These are phyloP conservation scores for Automeris io DNA, from an alignment of 2,888 invertebrate genomes.

Conservation along the genomic window DNA sequence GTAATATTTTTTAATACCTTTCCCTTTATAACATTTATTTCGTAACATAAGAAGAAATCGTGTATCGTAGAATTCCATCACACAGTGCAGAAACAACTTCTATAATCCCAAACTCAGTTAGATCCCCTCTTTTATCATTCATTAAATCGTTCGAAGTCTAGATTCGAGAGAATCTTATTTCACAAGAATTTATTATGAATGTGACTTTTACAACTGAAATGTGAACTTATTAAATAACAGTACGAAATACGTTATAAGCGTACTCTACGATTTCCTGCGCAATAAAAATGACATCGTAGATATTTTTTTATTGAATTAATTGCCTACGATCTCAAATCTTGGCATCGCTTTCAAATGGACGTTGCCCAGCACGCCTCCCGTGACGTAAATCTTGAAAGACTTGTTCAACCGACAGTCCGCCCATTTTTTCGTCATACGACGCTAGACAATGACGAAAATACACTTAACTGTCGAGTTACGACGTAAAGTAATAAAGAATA, in stretches of 20 bases:
- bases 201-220: not conserved
- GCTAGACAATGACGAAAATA: conserved; percentile 14
- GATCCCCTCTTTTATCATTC: too few species aligned
- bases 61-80: too few species aligned
- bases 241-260: not conserved
- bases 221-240: not conserved
- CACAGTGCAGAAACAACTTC: too few species aligned
- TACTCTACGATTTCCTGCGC: not conserved
- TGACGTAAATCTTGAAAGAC: conserved; percentile 33
- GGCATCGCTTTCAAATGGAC: conserved; percentile 37
- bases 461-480: too few species aligned
- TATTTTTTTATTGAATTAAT: conserved; percentile 12
- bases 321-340: conserved; percentile 19
- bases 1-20: too few species aligned
- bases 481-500: conserved; percentile 7
- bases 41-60: too few species aligned
- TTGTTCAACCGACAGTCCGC: conserved; percentile 6
- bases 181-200: too few species aligned
- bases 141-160: too few species aligned
- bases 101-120: too few species aligned
- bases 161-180: too few species aligned
- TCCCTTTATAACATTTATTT: too few species aligned
- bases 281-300: not conserved
- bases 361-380: conserved; percentile 45
- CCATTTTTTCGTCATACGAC: conserved; percentile 9